A percentile compares a stretch with the other conserved stretches of the same genome.
phyloP scores from a whole-genome alignment of 2,888 invertebrate genomes.

The Drosophila parthenogenetica region DNA sequence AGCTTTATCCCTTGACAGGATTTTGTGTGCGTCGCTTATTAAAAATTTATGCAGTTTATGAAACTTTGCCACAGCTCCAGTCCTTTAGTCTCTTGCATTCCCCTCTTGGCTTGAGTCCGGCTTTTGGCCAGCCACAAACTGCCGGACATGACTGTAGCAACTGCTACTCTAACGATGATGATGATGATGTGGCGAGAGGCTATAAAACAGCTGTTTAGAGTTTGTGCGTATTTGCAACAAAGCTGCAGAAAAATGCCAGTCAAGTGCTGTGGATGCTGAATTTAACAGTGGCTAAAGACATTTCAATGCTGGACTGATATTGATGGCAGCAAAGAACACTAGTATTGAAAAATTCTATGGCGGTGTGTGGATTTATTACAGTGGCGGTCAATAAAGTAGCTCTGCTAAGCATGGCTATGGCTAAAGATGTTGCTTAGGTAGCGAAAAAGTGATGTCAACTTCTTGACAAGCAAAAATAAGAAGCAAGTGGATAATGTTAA shows the following conservation, averaged over 20 bases:
- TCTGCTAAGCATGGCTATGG: background rate
- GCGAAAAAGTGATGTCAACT: too few species aligned
- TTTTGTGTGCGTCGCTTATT: slow-evolving; percentile 65
- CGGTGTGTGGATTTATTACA: background rate
- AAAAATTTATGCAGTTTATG: slow-evolving; percentile 75
- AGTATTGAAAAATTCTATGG: background rate
- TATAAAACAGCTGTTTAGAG: slow-evolving; percentile 59
- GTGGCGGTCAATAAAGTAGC: background rate
- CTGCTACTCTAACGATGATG: slow-evolving; percentile 22
- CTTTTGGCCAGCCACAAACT: background rate
- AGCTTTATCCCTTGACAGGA: slow-evolving; percentile 50
- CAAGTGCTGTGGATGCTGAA: slow-evolving; percentile 23
- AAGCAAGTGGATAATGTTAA: too few species aligned
- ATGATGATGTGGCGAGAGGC: slow-evolving; percentile 64
- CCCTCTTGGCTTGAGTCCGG: background rate
- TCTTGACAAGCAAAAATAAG: too few species aligned
- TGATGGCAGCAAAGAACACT: slow-evolving; percentile 3
- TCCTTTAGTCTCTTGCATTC: background rate
- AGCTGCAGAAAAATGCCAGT: slow-evolving; percentile 18
- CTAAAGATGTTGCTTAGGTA: background rate
- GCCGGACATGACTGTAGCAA: slow-evolving; percentile 38
- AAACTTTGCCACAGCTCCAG: slow-evolving; percentile 17
- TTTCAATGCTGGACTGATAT: slow-evolving; percentile 1
- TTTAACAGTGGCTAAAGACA: background rate
- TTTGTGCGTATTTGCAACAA: slow-evolving; percentile 38